Conservation (phyloP, 2,888 invertebrate species). For the Trichogramma evanescens region DNA sequence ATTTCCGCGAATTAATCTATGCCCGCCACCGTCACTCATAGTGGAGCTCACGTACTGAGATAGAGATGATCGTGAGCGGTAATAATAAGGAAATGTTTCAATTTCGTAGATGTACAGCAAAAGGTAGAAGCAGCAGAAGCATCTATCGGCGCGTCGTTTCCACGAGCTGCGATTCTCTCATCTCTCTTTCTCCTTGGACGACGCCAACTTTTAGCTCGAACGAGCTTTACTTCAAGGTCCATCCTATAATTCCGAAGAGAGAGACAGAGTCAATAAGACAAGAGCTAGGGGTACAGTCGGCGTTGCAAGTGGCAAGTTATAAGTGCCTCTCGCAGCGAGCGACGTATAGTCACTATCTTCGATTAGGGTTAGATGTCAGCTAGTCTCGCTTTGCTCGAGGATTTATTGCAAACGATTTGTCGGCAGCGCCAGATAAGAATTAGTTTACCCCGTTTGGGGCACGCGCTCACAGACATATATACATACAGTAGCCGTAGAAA, state of each 20-base stretch:
- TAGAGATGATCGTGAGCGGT: constrained; percentile 32
- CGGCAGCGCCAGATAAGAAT: constrained; percentile 46
- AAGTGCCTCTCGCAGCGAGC: constrained; percentile 1
- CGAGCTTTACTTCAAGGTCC: too few relatives aligned
- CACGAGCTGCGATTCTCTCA: too few relatives aligned
- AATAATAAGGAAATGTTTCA: constrained; percentile 48
- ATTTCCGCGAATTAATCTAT: constrained; percentile 44
- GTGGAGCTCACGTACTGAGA: too few relatives aligned
- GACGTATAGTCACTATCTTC: constrained; percentile 41
- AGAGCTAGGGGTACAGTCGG: neutral
- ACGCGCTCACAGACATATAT: neutral
- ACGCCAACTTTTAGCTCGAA: too few relatives aligned
- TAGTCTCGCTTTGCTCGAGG: constrained; percentile 38
- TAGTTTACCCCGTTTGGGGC: constrained; percentile 40
- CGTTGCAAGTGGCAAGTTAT: too few relatives aligned
- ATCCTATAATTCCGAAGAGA: neutral
- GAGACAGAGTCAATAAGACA: neutral
- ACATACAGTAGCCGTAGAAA: too few relatives aligned
- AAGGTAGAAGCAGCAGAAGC: too few relatives aligned
- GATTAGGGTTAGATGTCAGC: constrained; percentile 42
- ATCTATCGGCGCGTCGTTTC: too few relatives aligned
- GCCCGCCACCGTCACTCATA: constrained; percentile 21
- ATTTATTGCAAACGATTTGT: constrained; percentile 47
- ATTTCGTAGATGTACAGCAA: constrained; percentile 42
- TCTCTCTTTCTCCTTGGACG: too few relatives aligned